Conservation (phyloP, 2,797 vertebrate genomes). For the Pelochelys cantorii region DNA sequence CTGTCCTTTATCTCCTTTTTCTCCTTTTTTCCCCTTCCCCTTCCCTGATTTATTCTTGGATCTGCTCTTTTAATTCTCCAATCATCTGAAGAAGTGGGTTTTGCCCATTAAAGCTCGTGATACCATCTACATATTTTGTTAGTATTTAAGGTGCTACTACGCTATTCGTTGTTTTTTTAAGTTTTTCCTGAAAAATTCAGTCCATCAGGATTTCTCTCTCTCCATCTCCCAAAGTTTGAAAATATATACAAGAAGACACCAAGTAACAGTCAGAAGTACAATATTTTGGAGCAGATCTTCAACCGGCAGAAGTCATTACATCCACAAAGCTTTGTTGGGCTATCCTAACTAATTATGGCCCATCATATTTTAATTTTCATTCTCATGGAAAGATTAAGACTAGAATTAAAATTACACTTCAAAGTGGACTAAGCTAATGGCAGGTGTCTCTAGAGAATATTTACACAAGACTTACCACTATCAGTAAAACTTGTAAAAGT, state of each 20-base stretch:
- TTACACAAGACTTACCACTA: not conserved
- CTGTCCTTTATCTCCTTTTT: no score
- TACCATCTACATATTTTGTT: no score
- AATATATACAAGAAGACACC: not conserved
- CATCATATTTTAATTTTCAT: not conserved
- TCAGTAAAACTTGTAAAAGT: not conserved
- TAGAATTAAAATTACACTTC: not conserved
- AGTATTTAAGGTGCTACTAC: no score
- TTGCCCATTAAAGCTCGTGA: no score
- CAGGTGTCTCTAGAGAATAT: not conserved
- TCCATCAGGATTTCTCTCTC: not conserved
- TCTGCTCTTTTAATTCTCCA: no score
- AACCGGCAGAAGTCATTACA: not conserved
- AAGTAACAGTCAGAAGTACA: not conserved
- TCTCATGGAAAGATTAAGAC: rapidly evolving
- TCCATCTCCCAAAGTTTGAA: not conserved
- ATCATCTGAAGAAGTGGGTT: no score
- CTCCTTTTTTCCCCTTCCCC: no score
- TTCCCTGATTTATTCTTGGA: no score
- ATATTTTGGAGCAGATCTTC: rapidly evolving
- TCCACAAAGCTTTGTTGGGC: not conserved
- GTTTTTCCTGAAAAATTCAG: not conserved
- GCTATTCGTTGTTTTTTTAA: no score
- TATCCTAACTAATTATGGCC: not conserved
- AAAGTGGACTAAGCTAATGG: not conserved